Evolutionary conservation across 2,888 invertebrate species (phyloP).

Genomic region (Mythimna albipuncta): DNA sequence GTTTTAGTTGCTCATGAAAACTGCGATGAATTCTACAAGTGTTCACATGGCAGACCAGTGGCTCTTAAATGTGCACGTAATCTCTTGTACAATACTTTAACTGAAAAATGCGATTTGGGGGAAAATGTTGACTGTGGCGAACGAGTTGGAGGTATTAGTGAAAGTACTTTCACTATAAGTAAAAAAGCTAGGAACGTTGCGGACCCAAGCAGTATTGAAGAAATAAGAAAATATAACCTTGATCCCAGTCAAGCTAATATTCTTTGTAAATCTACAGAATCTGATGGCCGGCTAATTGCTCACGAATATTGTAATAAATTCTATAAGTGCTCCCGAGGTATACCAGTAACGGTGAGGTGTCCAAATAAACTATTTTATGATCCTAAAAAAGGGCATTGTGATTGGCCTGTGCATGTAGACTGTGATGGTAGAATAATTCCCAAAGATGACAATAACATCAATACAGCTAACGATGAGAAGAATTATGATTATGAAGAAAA

Average conservation of each 20-base stretch:
- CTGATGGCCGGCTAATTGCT: conserved; percentile 62
- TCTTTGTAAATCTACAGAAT: conserved; percentile 61
- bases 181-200: background rate
- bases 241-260: conserved; percentile 33
- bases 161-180: background rate
- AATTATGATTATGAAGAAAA: conserved; percentile 25
- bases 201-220: background rate
- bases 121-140: conserved; percentile 70
- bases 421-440: conserved; percentile 63
- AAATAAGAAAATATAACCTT: conserved; percentile 8
- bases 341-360: conserved; percentile 60
- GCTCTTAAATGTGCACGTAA: conserved; percentile 56
- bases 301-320: conserved; percentile 69
- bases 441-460: conserved; percentile 11
- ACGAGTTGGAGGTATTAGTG: conserved; percentile 51
- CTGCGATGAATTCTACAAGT: conserved; percentile 74
- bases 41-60: conserved; percentile 65
- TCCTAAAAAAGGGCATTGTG: conserved; percentile 61
- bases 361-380: conserved; percentile 59
- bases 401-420: conserved; percentile 62
- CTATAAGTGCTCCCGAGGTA: conserved; percentile 63
- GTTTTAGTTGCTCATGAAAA: conserved; percentile 70
- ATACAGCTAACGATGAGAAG: background rate
- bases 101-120: conserved; percentile 70
- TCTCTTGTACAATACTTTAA: conserved; percentile 67